Conservation (phyloP, 2,113 vertebrate species). For the Pedetes capensis region DNA sequence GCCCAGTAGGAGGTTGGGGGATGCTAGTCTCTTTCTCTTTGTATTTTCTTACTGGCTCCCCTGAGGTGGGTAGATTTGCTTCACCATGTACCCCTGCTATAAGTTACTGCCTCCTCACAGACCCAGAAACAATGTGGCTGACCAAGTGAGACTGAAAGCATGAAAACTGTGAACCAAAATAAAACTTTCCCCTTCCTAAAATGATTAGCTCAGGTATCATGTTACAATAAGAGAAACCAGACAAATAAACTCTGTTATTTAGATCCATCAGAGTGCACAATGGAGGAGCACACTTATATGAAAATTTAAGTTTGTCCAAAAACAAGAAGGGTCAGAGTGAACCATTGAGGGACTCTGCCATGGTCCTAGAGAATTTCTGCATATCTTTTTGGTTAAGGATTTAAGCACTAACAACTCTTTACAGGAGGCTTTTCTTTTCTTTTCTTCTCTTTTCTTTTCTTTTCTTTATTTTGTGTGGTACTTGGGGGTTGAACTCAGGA, state of each 20-base stretch:
- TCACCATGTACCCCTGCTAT: no score
- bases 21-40: background rate
- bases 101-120: no score
- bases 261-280: no score
- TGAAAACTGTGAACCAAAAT: background rate
- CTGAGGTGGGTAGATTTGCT: background rate
- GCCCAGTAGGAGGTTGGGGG: background rate
- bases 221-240: no score
- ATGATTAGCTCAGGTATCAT: background rate
- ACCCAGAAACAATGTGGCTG: background rate
- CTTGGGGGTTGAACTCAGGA: no score
- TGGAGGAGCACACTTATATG: no score
- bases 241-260: no score
- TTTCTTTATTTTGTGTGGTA: no score
- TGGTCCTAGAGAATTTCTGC: background rate
- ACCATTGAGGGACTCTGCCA: background rate
- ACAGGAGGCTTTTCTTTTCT: background rate
- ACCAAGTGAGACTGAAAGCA: background rate
- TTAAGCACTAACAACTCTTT: background rate
- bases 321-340: background rate
- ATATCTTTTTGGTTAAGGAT: background rate
- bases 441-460: no score
- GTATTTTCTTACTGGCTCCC: background rate
- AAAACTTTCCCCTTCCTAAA: background rate
- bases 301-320: background rate